Conservation (phyloP, 2,888 invertebrate species). For the Julus scanicus region DNA sequence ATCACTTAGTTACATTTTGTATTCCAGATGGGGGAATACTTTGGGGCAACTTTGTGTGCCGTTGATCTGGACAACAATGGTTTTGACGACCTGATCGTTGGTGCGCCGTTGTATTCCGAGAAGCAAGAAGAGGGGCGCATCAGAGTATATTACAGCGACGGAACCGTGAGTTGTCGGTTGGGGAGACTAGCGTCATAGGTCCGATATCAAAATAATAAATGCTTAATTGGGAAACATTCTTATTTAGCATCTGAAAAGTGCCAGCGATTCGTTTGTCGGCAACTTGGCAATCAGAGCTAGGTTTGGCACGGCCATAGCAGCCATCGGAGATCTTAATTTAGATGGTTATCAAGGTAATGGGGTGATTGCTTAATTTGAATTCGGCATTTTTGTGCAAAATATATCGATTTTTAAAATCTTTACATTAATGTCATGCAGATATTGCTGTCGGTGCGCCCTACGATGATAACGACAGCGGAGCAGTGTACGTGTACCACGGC, state of each 20-base stretch:
- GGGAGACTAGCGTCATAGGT: not conserved
- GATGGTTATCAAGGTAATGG: slow-evolving; percentile 73
- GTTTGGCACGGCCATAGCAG: slow-evolving; percentile 74
- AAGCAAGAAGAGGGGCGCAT: slow-evolving; percentile 74
- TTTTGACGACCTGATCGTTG: slow-evolving; percentile 74
- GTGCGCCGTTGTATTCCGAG: slow-evolving; percentile 70
- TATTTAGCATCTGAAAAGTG: slow-evolving; percentile 37
- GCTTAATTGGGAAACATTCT: not conserved
- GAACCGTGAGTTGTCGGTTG: slow-evolving; percentile 66
- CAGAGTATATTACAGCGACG: slow-evolving; percentile 70
- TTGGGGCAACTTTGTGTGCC: slow-evolving; percentile 73
- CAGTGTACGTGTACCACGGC: slow-evolving; percentile 75
- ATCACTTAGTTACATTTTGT: not conserved
- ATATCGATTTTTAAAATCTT: slow-evolving; percentile 60
- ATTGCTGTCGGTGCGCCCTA: slow-evolving; percentile 76
- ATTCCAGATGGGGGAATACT: slow-evolving; percentile 74
- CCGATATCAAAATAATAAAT: not conserved
- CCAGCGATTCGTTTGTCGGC: not conserved
- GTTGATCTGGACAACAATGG: slow-evolving; percentile 75
- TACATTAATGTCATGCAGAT: slow-evolving; percentile 67
- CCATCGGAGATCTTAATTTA: slow-evolving; percentile 74
- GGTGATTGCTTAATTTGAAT: not conserved
- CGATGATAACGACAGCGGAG: slow-evolving; percentile 74
- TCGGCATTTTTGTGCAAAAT: not conserved
- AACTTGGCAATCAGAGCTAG: slow-evolving; percentile 67